These are phyloP conservation scores for Rhysida immarginata DNA, from an alignment of 1,140 invertebrate species.

Conservation along the genomic window DNA sequence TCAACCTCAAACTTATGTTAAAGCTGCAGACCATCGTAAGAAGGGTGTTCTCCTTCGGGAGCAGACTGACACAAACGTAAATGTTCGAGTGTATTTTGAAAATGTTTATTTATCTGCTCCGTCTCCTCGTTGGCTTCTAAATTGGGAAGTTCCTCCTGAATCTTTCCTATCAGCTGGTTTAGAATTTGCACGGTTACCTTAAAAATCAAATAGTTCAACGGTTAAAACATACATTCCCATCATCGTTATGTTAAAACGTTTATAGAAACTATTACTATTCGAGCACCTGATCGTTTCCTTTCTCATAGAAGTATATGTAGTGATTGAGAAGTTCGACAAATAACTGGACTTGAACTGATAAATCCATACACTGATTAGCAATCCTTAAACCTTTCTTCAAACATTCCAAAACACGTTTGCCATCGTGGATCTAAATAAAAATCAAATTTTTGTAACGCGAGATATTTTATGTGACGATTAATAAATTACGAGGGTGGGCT, in stretches of 20 bases:
- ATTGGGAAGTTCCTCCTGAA: constrained; percentile 79
- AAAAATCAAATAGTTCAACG: constrained; percentile 16
- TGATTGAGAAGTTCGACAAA: constrained; percentile 88
- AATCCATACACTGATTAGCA: constrained; percentile 93
- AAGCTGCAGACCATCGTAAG: background rate
- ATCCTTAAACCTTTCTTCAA: constrained; percentile 89
- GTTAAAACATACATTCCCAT: background rate
- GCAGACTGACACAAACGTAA: background rate
- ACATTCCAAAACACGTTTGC: constrained; percentile 80
- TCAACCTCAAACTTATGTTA: too few species aligned
- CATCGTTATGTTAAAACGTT: too few species aligned
- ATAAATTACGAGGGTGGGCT: too few species aligned
- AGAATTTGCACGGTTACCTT: constrained; percentile 52
- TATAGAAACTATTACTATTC: too few species aligned
- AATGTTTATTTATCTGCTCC: constrained; percentile 89
- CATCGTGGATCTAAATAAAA: constrained; percentile 84
- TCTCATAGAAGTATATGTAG: constrained; percentile 87
- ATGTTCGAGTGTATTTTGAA: constrained; percentile 72
- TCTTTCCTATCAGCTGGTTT: constrained; percentile 79
- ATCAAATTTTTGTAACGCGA: too few species aligned
- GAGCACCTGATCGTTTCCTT: constrained; percentile 73
- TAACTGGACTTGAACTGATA: constrained; percentile 87
- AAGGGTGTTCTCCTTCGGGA: background rate
- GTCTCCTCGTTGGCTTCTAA: constrained; percentile 86
- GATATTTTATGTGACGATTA: too few species aligned